These are phyloP conservation scores for Meiosimyza decipiens DNA, from an alignment of 2,888 invertebrate genomes.

Conservation along the genomic window DNA sequence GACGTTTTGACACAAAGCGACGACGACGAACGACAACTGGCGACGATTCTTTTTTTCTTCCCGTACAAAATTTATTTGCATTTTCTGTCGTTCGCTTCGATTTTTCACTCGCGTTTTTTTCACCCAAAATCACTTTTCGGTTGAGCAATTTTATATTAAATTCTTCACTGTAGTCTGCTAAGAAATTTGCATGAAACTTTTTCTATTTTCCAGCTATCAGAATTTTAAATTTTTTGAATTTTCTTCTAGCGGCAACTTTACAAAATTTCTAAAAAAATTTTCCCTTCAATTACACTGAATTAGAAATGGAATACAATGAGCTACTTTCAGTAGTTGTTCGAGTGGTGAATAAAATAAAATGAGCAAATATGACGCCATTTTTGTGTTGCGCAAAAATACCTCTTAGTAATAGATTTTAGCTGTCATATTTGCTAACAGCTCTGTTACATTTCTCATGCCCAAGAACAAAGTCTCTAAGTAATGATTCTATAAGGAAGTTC, in stretches of 20 bases:
- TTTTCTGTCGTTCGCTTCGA: slow-evolving; percentile 50
- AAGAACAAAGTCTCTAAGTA: no score
- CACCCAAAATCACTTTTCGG: slow-evolving; percentile 45
- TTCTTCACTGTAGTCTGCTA: slow-evolving; percentile 48
- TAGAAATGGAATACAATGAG: slow-evolving; percentile 42
- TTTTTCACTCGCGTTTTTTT: slow-evolving; percentile 46
- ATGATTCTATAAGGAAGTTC: no score
- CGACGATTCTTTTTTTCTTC: slow-evolving; percentile 32
- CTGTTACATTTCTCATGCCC: no score
- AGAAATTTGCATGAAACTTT: slow-evolving; percentile 51
- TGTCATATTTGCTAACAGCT: no score
- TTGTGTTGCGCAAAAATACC: slow-evolving; percentile 26
- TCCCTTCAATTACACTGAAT: slow-evolving; percentile 41
- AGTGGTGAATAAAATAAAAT: slow-evolving; percentile 33
- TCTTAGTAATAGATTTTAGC: no score
- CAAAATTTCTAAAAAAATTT: slow-evolving; percentile 39
- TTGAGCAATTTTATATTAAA: slow-evolving; percentile 48
- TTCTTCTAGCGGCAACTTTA: slow-evolving; percentile 52
- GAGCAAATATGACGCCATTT: slow-evolving; percentile 55
- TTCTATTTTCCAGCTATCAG: slow-evolving; percentile 45
- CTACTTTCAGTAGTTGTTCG: slow-evolving; percentile 38
- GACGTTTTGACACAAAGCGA: slow-evolving; percentile 10
- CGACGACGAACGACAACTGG: slow-evolving; percentile 32
- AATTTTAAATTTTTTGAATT: slow-evolving; percentile 45
- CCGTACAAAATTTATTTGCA: slow-evolving; percentile 50